Percentiles rank a stretch among this genome's conserved stretches.
These are phyloP conservation scores for Siderastrea radians DNA, from an alignment of 92 coral and sea anemone genomes.

Conservation along the genomic window DNA sequence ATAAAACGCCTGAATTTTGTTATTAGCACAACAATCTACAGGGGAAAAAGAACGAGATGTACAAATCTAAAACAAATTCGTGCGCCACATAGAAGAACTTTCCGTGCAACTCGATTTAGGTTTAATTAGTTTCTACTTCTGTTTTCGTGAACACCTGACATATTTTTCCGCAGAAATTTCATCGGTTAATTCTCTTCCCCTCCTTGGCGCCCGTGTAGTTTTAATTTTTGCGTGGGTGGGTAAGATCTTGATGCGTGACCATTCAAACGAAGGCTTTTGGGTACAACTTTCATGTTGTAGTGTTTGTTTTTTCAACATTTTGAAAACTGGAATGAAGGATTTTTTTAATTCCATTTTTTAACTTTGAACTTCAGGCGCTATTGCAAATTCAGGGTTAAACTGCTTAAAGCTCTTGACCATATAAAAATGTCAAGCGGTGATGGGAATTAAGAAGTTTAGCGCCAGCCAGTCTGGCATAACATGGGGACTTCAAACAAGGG, in stretches of 20 bases:
- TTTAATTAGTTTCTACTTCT: background rate
- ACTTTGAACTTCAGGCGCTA: too few relatives aligned
- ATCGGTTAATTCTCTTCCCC: background rate
- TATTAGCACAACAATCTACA: background rate
- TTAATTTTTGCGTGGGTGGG: background rate
- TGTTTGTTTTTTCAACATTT: background rate
- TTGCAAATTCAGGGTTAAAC: conserved; percentile 3
- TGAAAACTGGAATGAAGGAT: background rate
- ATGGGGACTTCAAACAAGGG: conserved; percentile 32
- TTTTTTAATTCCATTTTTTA: background rate
- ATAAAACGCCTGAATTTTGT: background rate
- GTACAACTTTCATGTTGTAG: background rate
- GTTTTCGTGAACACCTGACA: background rate
- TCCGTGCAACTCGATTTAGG: background rate
- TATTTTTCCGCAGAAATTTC: background rate
- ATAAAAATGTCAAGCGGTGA: conserved; percentile 33
- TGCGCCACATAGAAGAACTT: background rate
- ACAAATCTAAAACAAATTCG: background rate
- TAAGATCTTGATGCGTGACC: background rate
- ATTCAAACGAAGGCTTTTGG: background rate
- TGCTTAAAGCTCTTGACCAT: conserved; percentile 2
- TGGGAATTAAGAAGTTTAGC: conserved; percentile 23
- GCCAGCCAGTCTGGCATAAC: conserved; percentile 31
- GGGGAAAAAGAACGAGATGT: background rate
- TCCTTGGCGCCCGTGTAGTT: background rate